Evolutionary conservation across 2,113 vertebrate genomes (phyloP), one percentile per base, ranked within the genome.

Genomic region (Sturnira hondurensis): DNA sequence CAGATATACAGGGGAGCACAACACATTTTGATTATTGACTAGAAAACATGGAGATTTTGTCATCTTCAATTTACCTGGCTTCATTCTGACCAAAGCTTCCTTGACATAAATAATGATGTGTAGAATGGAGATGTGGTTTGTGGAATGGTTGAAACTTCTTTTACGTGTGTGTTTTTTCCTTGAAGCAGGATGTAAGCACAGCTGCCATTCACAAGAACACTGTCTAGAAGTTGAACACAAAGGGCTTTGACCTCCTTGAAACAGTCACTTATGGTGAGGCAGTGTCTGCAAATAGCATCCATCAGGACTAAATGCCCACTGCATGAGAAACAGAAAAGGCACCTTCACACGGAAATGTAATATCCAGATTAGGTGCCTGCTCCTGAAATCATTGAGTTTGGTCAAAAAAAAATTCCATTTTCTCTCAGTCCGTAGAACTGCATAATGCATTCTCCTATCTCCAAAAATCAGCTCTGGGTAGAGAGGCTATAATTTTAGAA

Each of bases 61-160:
- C 97, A 86, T 97, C 93, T 97, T 97, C 97, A 97, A 38, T 96
- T 88, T 96, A 97, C 93, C 20, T 98, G 97, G 86, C 84, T 97
- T 97, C 61, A 71, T 95, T 98, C 88, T 96, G 96, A 96, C 96
- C 97, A 97, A 98, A 98, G 97, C 58, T 26, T 97, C 97, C 97
- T 98, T 80, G 96, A 96, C 93, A 97, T 95, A 98, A 98, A 98
- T 98, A 98, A 97, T 97, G 74, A 98, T 95, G 86, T 96, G 90
- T 91, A 86, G 96, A 89, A 96, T 71, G 95, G 33, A 94, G 73
- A 96, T 92, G 86, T 97, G 97, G 67, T 97, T 98, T 97, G 95
- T 96, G 93, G 96, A 98, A 86, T 78, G 94, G 97, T 92, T 88
- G 93, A 96, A 92, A 74, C 82, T 74, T 28, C 67, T 87, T 82